These are phyloP conservation scores for Argyrosomus regius DNA, from an alignment of 2,797 vertebrate species.

Conservation along the genomic window DNA sequence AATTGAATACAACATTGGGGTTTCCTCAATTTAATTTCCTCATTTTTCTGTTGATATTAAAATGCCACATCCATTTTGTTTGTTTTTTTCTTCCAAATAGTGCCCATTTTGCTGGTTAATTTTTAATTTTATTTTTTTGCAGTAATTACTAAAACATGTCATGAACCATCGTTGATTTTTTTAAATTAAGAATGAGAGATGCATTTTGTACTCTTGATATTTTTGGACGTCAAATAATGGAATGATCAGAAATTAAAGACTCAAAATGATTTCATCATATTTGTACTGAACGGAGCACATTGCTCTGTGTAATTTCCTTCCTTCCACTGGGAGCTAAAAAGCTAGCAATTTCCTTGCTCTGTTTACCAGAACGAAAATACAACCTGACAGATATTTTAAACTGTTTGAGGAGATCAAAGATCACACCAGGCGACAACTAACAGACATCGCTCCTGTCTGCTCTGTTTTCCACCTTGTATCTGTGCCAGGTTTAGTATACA, in stretches of 20 bases:
- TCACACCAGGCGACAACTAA: constrained; percentile 56
- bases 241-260: constrained; percentile 49
- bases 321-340: constrained; percentile 48
- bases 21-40: neutral
- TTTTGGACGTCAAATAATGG: constrained; percentile 52
- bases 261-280: constrained; percentile 50
- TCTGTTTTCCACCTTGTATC: constrained; percentile 49
- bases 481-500: constrained; percentile 42
- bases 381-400: constrained; percentile 67
- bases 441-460: constrained; percentile 61
- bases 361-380: constrained; percentile 67
- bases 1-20: neutral
- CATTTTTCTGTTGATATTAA: neutral
- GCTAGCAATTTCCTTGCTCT: constrained; percentile 47
- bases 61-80: neutral
- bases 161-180: constrained; percentile 3
- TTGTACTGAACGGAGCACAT: constrained; percentile 47
- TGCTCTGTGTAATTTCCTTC: constrained; percentile 48
- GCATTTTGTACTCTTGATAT: constrained; percentile 37
- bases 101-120: neutral
- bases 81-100: neutral
- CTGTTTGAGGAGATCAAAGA: constrained; percentile 73
- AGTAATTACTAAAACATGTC: neutral
- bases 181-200: constrained; percentile 8
- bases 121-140: neutral